Base-by-base conservation (phyloP, 2,797 vertebrate genomes). In the Gymnodraco acuticeps region DNA sequence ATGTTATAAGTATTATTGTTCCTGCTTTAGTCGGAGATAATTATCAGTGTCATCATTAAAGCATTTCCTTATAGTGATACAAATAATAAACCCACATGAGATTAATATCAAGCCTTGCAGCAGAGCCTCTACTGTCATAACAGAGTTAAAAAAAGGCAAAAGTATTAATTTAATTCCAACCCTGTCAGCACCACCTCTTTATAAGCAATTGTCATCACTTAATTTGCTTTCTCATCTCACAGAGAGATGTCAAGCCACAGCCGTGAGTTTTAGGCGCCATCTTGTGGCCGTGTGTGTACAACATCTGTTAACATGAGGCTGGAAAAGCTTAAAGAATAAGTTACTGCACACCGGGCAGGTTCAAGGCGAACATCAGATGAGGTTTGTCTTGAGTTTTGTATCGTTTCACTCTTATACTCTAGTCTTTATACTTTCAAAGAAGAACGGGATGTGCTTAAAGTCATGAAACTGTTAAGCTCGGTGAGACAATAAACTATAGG, bases 211-310 rank as follows among this genome's bases (percentile, higher is more conserved):
- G 42, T 62, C 64, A 78, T 77, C 84, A 55, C 62, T 77, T 71
- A 14, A 62, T 80, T 82, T 76, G 23, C 27, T 7, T 19, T 66
- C 73, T 72, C 41, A 43, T 70, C 56, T 48, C 41, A 14, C 42
- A 53, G 76, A 60, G 19, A 54, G 43, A 46, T 23, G 52, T 78
- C 27, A 63, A 27, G 42, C 19, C 48, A 19, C 79, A 89, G 77
- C 27, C 4, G 73, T 90, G 79, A 85, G 86, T 73, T 85, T 73
- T 48, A 86, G 61, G 87, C 90, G 88, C 93, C 93, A 95, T 94
- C 94, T 92, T 82, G 93, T 92, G 94, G 93, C 45, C 23, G 0
- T 11, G 0, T 2, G 11, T 13, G 58, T 3, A 20, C 60, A 75
- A 43, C 73, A 73, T 23, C 56, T 45, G 12, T 17, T 69, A 19